Base-by-base conservation (phyloP, 1,140 invertebrate species). In the Cryptotermes secundus region DNA sequence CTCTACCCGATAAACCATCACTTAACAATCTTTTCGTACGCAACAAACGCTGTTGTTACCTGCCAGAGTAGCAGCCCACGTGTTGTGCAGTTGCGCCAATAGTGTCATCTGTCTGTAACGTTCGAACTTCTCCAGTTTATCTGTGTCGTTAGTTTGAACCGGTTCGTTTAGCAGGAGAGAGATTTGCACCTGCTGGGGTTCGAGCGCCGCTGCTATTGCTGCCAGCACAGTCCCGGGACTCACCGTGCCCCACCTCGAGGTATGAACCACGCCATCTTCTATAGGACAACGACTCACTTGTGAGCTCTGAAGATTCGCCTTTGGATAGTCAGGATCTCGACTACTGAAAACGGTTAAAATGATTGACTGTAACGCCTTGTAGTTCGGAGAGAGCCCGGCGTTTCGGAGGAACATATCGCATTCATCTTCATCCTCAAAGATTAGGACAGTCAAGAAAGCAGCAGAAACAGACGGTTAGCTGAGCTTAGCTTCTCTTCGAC, bases 141-240 rank as follows among this genome's bases (percentile, higher is more conserved):
- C 87, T 24, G 31, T 59, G 79, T 10, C 34, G 31, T 36, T 79
- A 38, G 72, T 85, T 83, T 85, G 34, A 80, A 22, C 45, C 80
- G 49, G 85, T 79, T n/a, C 79, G 45, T 90, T 87, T n/a, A 89
- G 88, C 19, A 92, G 35, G 86, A 6, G 94, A 86, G 35, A 92
- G 89, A 34, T 88, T 0, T 88, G 88, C 1, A 93, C 90, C 4
- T 86, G 90, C 87, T 96, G 93, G 26, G 91, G 90, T 86, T 94
- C 90, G 0, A 94, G 88, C n/a, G 94, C 95, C 12, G 95, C 92
- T 0, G 95, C 95, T 84, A 96, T 94, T 79, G 94, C 95, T 83
- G 94, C 92, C 14, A 96, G 88, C 0, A 96, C 88, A 42, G 92
- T 88, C 9, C 95, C 95, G 16, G 91, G 92, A 35, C 93, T 91